phyloP scores from a whole-genome alignment of 2,113 vertebrate species.

The Psephotus haematonotus region DNA sequence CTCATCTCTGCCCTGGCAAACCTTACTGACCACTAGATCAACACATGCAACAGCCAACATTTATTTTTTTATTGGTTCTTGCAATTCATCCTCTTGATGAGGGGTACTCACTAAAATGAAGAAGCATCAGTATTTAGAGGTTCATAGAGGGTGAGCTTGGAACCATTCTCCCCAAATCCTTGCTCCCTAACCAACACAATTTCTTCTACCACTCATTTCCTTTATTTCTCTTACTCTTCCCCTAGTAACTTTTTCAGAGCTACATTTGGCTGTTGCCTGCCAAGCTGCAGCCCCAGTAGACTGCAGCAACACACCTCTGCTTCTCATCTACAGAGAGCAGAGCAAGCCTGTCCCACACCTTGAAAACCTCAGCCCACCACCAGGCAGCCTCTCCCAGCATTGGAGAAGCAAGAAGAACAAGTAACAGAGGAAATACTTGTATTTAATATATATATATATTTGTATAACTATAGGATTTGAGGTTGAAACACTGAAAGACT shows the following conservation, averaged over 20 bases:
- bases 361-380: not conserved
- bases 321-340: not conserved
- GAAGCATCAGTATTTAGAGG: not conserved
- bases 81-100: not conserved
- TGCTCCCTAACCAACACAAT: not conserved
- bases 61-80: not conserved
- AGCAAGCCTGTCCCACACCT: not conserved
- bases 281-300: not conserved
- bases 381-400: not conserved
- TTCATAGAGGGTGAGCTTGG: fast-evolving
- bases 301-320: not conserved
- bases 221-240: not conserved
- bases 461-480: not conserved
- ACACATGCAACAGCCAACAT: not conserved
- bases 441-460: not conserved
- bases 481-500: not conserved
- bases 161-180: not conserved
- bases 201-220: not conserved
- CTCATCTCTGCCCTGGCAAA: not conserved
- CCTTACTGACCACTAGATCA: not conserved
- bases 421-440: not conserved
- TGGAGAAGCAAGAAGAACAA: not conserved
- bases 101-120: not conserved
- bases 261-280: not conserved
- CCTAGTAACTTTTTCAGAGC: not conserved